phyloP scores from a whole-genome alignment of 2,113 vertebrate species.

The Heliornis fulica region DNA sequence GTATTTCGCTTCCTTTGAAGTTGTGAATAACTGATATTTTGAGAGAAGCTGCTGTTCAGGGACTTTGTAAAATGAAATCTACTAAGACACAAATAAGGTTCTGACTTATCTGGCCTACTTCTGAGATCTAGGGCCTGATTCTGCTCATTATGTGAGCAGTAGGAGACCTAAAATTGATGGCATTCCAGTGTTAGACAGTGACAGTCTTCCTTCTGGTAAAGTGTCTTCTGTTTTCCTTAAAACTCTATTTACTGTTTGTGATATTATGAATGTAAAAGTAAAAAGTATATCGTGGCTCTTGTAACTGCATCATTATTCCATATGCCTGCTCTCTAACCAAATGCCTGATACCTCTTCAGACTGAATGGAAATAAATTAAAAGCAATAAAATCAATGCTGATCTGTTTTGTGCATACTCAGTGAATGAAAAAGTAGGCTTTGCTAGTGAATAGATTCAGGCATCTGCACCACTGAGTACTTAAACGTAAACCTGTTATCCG shows the following conservation, averaged over 20 bases:
- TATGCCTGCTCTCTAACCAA: neutral
- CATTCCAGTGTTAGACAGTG: neutral
- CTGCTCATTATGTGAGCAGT: neutral
- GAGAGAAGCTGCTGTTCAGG: neutral
- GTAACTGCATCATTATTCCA: neutral
- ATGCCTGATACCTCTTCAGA: neutral
- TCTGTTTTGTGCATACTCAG: slow-evolving; percentile 28
- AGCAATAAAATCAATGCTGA: slow-evolving; percentile 44
- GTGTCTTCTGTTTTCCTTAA: neutral
- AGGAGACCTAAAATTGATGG: neutral
- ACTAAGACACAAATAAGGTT: neutral
- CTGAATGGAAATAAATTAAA: slow-evolving; percentile 57
- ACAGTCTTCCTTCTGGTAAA: neutral
- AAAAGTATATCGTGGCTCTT: neutral
- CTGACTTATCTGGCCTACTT: neutral
- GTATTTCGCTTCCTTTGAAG: slow-evolving; percentile 4
- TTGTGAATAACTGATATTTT: neutral
- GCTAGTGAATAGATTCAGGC: slow-evolving; percentile 10
- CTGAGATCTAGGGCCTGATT: neutral
- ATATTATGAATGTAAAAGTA: neutral
- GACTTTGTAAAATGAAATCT: neutral
- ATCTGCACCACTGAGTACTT: neutral
- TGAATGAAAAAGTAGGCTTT: slow-evolving; percentile 18
- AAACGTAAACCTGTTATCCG: slow-evolving; percentile 46
- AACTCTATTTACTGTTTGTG: neutral